These are phyloP conservation scores for Aplochiton taeniatus DNA, from an alignment of 2,797 vertebrate genomes.

Conservation along the genomic window DNA sequence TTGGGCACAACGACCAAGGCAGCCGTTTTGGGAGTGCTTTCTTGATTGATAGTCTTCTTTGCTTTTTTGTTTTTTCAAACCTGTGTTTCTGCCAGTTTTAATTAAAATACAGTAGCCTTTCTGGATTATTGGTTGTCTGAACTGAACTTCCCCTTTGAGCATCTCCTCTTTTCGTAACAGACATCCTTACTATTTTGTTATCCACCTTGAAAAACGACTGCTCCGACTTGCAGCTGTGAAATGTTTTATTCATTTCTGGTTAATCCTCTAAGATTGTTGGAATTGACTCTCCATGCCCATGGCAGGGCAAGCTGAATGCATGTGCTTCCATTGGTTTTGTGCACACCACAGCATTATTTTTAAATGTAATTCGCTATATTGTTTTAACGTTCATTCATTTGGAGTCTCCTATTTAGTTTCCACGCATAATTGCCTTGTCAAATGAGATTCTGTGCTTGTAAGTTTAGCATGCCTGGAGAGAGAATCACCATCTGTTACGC, in stretches of 20 bases:
- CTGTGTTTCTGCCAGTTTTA: too few relatives aligned
- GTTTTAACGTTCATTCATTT: slow-evolving; percentile 3
- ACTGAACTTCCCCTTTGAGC: slow-evolving; percentile 24
- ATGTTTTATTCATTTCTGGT: slow-evolving; percentile 59
- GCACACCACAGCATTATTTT: slow-evolving; percentile 11
- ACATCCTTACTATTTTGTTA: slow-evolving; percentile 53
- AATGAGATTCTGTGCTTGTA: slow-evolving; percentile 26
- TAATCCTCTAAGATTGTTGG: slow-evolving; percentile 33
- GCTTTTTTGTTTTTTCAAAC: too few relatives aligned
- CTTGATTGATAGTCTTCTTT: too few relatives aligned
- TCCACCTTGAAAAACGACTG: slow-evolving; percentile 60
- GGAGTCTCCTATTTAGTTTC: slow-evolving; percentile 14
- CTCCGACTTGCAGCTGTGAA: slow-evolving; percentile 56
- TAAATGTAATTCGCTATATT: slow-evolving; percentile 16
- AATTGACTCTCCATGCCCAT: slow-evolving; percentile 10
- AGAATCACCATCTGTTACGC: slow-evolving; percentile 23
- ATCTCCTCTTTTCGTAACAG: slow-evolving; percentile 32
- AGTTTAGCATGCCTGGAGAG: slow-evolving; percentile 29
- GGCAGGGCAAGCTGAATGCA: slow-evolving; percentile 25
- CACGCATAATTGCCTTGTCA: slow-evolving; percentile 21
- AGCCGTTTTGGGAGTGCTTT: too few relatives aligned
- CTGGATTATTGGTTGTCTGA: slow-evolving; percentile 26
- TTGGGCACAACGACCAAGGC: too few relatives aligned
- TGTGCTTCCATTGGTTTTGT: slow-evolving; percentile 3
- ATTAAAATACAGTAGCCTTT: background rate